Conservation (phyloP, 2,113 vertebrate species). For the Grammomys surdaster region DNA sequence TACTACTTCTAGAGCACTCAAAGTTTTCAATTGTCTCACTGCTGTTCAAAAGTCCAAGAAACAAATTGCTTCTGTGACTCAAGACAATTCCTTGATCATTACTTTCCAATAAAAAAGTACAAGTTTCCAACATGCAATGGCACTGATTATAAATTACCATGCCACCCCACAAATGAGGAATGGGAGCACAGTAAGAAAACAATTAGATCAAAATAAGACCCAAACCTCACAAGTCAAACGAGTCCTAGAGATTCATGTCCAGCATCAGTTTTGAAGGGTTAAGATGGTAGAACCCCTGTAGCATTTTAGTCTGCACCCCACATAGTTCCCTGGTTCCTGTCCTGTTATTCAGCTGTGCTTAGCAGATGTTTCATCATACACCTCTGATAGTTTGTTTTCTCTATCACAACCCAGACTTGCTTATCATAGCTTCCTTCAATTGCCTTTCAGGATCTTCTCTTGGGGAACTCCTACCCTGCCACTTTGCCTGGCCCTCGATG, state of each 20-base stretch:
- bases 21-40: not conserved
- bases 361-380: not conserved
- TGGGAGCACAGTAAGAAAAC: not conserved
- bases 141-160: not conserved
- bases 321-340: too few relatives aligned
- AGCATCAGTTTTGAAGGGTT: not conserved
- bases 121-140: not conserved
- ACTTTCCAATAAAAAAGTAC: not conserved
- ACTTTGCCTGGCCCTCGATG: not conserved
- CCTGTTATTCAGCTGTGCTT: not conserved
- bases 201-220: not conserved
- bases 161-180: fast-evolving
- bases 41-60: not conserved
- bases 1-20: not conserved
- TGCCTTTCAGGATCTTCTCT: not conserved
- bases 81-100: not conserved
- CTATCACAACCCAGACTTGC: not conserved
- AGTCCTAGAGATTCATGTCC: not conserved
- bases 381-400: not conserved
- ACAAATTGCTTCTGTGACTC: not conserved
- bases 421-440: not conserved
- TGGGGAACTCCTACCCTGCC: not conserved
- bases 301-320: not conserved
- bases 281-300: not conserved
- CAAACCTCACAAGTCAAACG: not conserved